phyloP scores from a whole-genome alignment of 2,888 invertebrate genomes.

The Cenopis cana region DNA sequence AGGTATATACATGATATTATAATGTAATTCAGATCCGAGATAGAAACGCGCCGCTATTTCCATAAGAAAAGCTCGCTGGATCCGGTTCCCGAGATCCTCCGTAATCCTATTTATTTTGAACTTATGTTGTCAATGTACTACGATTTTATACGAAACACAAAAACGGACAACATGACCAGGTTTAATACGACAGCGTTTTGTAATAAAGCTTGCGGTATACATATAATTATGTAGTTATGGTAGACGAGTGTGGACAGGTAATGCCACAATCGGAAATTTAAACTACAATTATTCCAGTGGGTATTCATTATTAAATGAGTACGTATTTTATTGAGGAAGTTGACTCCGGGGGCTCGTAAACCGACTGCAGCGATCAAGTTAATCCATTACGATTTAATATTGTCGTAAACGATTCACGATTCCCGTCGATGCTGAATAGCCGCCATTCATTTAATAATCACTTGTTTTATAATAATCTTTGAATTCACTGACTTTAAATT shows the following conservation, averaged over 20 bases:
- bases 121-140: constrained; percentile 48
- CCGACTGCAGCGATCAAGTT: constrained; percentile 74
- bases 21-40: constrained; percentile 47
- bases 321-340: constrained; percentile 83
- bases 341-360: constrained; percentile 75
- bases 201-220: constrained; percentile 1
- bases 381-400: constrained; percentile 82
- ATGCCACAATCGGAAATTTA: constrained; percentile 31
- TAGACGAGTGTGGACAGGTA: constrained; percentile 18
- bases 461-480: constrained; percentile 15
- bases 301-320: constrained; percentile 49
- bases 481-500: not conserved
- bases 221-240: constrained; percentile 28
- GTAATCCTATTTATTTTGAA: constrained; percentile 50
- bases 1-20: constrained; percentile 47
- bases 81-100: constrained; percentile 52
- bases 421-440: constrained; percentile 65
- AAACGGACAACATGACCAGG: constrained; percentile 4
- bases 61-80: constrained; percentile 51
- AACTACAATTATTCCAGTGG: constrained; percentile 39
- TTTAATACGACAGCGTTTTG: constrained; percentile 3
- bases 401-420: constrained; percentile 80
- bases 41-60: constrained; percentile 57
- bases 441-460: constrained; percentile 12
- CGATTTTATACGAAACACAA: constrained; percentile 38